Percentiles rank a stretch among this genome's conserved stretches.
Conservation (phyloP, 2,797 vertebrate species). For the Diceros bicornis region DNA sequence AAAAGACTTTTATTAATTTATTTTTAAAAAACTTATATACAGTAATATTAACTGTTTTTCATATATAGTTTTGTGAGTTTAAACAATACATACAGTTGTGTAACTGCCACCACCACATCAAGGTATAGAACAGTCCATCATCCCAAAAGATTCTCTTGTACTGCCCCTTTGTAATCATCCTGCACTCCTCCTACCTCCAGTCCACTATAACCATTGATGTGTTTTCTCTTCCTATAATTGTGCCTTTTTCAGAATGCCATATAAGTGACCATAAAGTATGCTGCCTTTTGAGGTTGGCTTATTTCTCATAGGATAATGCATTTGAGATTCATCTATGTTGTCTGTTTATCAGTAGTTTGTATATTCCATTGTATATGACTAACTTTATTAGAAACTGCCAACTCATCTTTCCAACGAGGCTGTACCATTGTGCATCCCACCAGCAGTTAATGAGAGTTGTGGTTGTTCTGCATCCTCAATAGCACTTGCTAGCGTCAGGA, state of each 20-base stretch:
- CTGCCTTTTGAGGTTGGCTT: background rate
- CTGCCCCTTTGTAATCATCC: background rate
- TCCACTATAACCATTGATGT: no score
- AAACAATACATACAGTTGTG: background rate
- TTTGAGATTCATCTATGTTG: background rate
- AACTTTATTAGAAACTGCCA: background rate
- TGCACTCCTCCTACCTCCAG: rapidly evolving
- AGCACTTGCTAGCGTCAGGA: background rate
- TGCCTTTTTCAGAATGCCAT: background rate
- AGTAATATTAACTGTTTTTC: background rate
- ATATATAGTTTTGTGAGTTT: background rate
- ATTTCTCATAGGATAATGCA: background rate
- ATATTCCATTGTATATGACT: background rate
- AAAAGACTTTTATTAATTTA: background rate
- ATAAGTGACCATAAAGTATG: background rate
- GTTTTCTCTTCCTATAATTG: background rate
- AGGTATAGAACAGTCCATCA: background rate
- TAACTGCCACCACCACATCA: background rate
- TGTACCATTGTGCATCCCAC: background rate
- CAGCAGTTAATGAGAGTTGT: background rate
- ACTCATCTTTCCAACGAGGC: background rate
- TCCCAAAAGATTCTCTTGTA: background rate
- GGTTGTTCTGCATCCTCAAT: background rate
- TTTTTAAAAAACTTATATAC: background rate
- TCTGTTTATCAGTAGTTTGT: background rate